phyloP scores from a whole-genome alignment of 1,140 invertebrate genomes.

The Fopius arisanus region DNA sequence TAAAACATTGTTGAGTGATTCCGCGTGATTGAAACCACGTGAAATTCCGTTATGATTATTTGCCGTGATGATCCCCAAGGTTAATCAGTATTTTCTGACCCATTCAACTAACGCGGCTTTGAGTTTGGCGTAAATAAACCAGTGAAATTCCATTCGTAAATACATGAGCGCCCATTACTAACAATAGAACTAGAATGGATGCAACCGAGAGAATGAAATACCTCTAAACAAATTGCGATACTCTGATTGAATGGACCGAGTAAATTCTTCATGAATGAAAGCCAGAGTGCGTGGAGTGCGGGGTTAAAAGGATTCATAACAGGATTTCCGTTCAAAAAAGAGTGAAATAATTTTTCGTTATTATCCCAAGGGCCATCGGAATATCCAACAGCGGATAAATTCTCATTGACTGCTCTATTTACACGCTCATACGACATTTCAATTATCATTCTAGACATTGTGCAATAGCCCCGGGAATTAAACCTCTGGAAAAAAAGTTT shows the following conservation, averaged over 20 bases:
- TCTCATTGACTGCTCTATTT: too few species aligned
- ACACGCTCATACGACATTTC: neutral
- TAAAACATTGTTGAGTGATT: too few species aligned
- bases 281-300: neutral
- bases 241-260: neutral
- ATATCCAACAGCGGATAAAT: too few species aligned
- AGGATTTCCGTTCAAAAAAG: too few species aligned
- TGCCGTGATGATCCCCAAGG: neutral
- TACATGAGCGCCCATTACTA: neutral
- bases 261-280: neutral
- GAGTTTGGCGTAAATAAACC: conserved; percentile 22
- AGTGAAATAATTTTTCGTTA: too few species aligned
- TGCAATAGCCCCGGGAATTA: neutral
- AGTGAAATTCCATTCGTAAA: neutral
- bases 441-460: neutral
- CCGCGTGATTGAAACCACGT: too few species aligned
- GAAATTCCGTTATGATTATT: neutral
- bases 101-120: conserved; percentile 20
- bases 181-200: neutral
- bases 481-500: neutral
- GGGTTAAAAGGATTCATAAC: too few species aligned
- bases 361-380: too few species aligned
- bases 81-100: neutral
- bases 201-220: neutral
- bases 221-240: neutral